A percentile compares a stretch with the other conserved stretches of the same genome.
Evolutionary conservation across 2,113 vertebrate species (phyloP).

Genomic region (Chitala chitala): DNA sequence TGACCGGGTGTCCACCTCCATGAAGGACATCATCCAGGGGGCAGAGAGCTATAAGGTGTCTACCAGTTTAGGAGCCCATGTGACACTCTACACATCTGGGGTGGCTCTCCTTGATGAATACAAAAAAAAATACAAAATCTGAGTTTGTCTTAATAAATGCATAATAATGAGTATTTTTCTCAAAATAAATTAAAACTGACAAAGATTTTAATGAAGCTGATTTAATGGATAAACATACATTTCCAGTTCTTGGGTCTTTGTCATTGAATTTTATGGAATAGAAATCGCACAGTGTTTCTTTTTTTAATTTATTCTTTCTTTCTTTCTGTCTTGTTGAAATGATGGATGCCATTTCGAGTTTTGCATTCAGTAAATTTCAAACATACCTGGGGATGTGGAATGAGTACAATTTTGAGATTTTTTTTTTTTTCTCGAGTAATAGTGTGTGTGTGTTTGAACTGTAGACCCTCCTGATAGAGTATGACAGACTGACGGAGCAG

Average conservation of each 20-base stretch:
- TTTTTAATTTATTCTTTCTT: too few relatives aligned
- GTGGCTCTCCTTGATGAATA: background rate
- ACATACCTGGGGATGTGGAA: background rate
- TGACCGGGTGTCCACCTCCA: slow-evolving; percentile 72
- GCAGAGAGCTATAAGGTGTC: slow-evolving; percentile 92
- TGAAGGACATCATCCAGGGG: slow-evolving; percentile 86
- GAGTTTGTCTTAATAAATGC: slow-evolving; percentile 9
- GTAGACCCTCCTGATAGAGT: slow-evolving; percentile 87
- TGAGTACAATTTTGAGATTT: background rate
- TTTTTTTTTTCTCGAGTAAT: background rate
- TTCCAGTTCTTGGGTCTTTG: background rate
- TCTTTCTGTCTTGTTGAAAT: too few relatives aligned
- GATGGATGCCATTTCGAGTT: too few relatives aligned
- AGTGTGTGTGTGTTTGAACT: slow-evolving; percentile 22
- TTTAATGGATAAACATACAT: background rate
- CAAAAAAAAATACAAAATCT: background rate
- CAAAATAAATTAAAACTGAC: background rate
- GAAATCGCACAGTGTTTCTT: background rate
- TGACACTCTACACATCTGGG: background rate
- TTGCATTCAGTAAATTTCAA: background rate
- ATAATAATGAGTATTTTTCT: background rate
- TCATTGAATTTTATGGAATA: background rate
- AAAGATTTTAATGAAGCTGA: background rate
- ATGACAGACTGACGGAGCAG: slow-evolving; percentile 83
- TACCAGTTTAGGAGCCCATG: background rate